Conservation (phyloP, 2,888 invertebrate species). For the Erebia aethiops region DNA sequence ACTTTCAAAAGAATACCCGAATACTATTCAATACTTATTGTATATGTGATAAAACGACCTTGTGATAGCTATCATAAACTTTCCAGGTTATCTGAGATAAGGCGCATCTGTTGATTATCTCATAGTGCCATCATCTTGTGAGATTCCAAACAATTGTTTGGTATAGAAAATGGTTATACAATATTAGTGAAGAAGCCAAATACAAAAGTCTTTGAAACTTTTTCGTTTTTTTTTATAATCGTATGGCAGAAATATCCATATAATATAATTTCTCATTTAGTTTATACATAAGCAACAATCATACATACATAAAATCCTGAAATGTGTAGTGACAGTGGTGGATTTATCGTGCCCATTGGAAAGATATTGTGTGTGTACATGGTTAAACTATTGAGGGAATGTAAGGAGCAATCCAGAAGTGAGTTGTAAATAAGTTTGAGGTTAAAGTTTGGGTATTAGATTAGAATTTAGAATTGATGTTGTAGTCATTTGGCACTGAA, state of each 20-base stretch:
- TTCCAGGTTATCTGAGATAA: conserved; percentile 41
- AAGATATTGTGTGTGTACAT: conserved; percentile 58
- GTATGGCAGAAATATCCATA: too few relatives aligned
- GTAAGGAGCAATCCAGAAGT: conserved; percentile 52
- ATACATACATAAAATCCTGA: conserved; percentile 11
- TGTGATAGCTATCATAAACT: conserved; percentile 36
- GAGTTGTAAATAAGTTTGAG: conserved; percentile 41
- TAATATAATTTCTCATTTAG: too few relatives aligned
- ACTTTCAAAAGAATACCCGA: too few relatives aligned
- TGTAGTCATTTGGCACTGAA: background rate
- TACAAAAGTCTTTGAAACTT: too few relatives aligned
- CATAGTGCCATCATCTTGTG: conserved; percentile 16
- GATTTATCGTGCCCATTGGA: conserved; percentile 56
- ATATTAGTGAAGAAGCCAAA: background rate
- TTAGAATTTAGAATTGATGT: too few relatives aligned
- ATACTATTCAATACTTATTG: too few relatives aligned
- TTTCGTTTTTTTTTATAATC: too few relatives aligned
- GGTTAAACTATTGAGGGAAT: conserved; percentile 58
- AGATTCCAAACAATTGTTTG: conserved; percentile 2
- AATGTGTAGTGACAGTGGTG: conserved; percentile 68
- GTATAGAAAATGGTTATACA: background rate
- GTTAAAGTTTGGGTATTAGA: too few relatives aligned
- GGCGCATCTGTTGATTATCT: conserved; percentile 36
- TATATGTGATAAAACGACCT: conserved; percentile 25
- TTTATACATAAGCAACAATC: background rate